Conservation (phyloP, 1,140 invertebrate genomes). For the Augochlora pura region DNA sequence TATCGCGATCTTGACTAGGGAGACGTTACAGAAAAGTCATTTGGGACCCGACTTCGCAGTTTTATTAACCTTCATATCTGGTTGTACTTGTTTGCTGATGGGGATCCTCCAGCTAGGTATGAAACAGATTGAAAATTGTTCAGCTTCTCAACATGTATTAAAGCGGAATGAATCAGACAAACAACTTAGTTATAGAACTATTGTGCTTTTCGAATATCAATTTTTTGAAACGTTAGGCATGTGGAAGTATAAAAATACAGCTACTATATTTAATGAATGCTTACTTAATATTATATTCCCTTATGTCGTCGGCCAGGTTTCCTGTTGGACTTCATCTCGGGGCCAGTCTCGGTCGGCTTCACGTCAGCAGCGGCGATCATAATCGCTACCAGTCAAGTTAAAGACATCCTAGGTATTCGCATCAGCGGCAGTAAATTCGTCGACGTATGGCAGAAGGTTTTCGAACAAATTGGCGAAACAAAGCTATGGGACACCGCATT, state of each 20-base stretch:
- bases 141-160: no score
- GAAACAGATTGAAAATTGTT: no score
- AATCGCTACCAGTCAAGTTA: slow-evolving; percentile 92
- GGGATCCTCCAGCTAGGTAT: slow-evolving; percentile 91
- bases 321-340: slow-evolving; percentile 94
- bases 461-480: slow-evolving; percentile 85
- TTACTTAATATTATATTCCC: no score
- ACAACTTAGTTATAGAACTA: no score
- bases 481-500: slow-evolving; percentile 85
- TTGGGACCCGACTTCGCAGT: slow-evolving; percentile 88
- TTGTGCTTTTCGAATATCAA: no score
- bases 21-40: slow-evolving; percentile 82
- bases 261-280: no score
- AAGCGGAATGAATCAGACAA: no score
- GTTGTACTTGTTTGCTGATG: slow-evolving; percentile 89
- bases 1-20: slow-evolving; percentile 83
- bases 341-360: slow-evolving; percentile 94
- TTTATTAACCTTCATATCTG: slow-evolving; percentile 89
- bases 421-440: slow-evolving; percentile 85
- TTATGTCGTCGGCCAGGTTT: slow-evolving; percentile 84
- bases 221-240: no score
- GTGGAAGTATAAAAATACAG: no score
- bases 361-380: slow-evolving; percentile 94
- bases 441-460: slow-evolving; percentile 83
- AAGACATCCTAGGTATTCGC: slow-evolving; percentile 87